Conservation (phyloP, 2,888 invertebrate species). For the Drosophila paramelanica region DNA sequence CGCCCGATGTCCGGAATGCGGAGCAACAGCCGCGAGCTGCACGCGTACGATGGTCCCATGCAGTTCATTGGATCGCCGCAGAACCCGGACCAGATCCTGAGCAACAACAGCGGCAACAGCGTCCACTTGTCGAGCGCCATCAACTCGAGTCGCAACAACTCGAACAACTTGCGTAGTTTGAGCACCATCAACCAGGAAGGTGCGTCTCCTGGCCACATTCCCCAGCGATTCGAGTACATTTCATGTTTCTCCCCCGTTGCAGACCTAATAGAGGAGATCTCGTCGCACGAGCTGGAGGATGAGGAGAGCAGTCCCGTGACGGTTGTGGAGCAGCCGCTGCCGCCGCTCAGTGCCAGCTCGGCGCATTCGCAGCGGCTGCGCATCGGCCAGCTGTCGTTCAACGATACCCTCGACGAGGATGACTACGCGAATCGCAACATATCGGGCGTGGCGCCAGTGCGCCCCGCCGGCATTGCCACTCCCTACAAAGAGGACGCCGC, state of each 20-base stretch:
- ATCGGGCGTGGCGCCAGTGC: conserved; percentile 71
- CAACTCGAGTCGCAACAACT: conserved; percentile 62
- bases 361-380: conserved; percentile 47
- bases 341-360: conserved; percentile 82
- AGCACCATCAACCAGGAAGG: conserved; percentile 79
- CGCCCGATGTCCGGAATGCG: conserved; percentile 91
- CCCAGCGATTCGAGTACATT: neutral
- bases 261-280: conserved; percentile 84
- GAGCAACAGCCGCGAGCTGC: conserved; percentile 86
- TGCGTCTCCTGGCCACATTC: conserved; percentile 33
- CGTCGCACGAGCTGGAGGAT: conserved; percentile 86
- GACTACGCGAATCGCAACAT: conserved; percentile 83
- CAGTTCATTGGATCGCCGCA: conserved; percentile 93
- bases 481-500: conserved; percentile 46
- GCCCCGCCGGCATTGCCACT: conserved; percentile 47
- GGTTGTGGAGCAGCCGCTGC: conserved; percentile 82
- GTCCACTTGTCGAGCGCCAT: conserved; percentile 57
- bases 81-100: conserved; percentile 91
- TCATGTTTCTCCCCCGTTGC: neutral
- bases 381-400: conserved; percentile 69
- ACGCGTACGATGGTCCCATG: conserved; percentile 92
- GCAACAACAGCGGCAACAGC: conserved; percentile 48
- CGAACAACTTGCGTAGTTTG: conserved; percentile 65
- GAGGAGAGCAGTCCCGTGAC: conserved; percentile 88
- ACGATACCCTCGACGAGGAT: conserved; percentile 81